These are phyloP conservation scores for Crossocerus cetratus DNA, from an alignment of 2,888 invertebrate species.

Conservation along the genomic window DNA sequence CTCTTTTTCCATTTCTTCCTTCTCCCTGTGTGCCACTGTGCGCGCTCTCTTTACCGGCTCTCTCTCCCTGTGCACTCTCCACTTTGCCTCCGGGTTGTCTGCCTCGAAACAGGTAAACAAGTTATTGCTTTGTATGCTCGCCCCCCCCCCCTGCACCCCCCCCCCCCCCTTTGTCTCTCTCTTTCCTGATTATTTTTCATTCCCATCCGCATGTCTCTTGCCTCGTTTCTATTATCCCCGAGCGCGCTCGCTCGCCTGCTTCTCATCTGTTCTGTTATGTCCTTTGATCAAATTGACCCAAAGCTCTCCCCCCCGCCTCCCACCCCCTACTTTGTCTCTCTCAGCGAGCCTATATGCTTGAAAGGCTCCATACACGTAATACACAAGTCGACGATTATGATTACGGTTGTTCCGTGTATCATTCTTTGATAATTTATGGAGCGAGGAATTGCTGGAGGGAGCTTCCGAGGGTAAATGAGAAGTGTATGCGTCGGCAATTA, in stretches of 20 bases:
- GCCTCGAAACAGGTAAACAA: conserved; percentile 44
- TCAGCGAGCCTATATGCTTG: not conserved
- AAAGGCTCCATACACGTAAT: not conserved
- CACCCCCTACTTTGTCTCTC: not conserved
- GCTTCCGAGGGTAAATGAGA: no score
- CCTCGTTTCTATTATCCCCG: not conserved
- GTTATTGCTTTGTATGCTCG: conserved; percentile 40
- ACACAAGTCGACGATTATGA: not conserved
- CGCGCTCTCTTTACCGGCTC: not conserved
- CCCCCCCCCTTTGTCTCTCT: conserved; percentile 21
- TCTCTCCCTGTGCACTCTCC: not conserved
- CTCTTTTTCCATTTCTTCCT: conserved; percentile 34
- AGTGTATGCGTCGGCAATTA: not conserved
- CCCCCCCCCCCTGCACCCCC: conserved; percentile 36
- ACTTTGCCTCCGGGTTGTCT: not conserved
- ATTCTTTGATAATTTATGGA: no score
- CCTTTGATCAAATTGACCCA: conserved; percentile 5
- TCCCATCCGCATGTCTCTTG: conserved; percentile 12
- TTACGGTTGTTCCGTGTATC: not conserved
- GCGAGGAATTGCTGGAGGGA: no score
- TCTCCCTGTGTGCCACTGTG: not conserved
- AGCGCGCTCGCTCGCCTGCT: not conserved
- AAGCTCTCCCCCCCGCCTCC: not conserved
- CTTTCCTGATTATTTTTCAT: conserved; percentile 25
- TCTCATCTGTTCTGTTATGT: not conserved